Evolutionary conservation across 2,797 vertebrate genomes (phyloP), one percentile per base, ranked within the genome.

Genomic region (Hirundo rustica): DNA sequence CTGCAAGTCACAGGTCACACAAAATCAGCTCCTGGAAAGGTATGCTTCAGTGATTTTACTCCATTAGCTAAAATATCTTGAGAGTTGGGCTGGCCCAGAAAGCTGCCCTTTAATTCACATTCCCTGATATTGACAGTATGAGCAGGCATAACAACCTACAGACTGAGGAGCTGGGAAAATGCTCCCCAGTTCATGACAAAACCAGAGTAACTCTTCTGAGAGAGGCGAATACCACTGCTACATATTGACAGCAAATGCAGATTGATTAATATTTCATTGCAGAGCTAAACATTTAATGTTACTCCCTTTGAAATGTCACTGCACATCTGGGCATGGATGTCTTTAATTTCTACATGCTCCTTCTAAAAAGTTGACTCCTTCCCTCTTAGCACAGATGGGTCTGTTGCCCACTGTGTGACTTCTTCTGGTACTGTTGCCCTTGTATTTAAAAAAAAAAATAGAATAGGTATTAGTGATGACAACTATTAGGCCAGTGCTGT

Each of bases 11-110:
- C 67, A 79, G 77, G 77, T 91, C 79, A 80, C 45, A 74, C 50
- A 93, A 73, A 93, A 84, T 55, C 44, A 68, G 68, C 68, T 82
- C n/a, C 61, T 88, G 79, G 71, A 89, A 92, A 91, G 10, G 44
- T 73, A 48, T 78, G 64, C 48, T 54, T 91, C 38, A 10, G 58
- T 29, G 16, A 76, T 48, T 76, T 88, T 36, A 64, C 42, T 78
- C n/a, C n/a, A 32, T 40, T 26, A 92, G 36, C 32, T 64, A 50
- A 93, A 90, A 79, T 36, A 30, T 57, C 20, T 44, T 64, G 62
- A 80, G 84, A 95, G 50, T 64, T 10, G 76, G 42, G 38, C 23
- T 36, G 16, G 18, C 17, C 40, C 89, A 70, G 32, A 73, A 68
- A 68, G 26, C 19, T 88, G 62, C 20, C 40, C 34, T 67, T 5